These are phyloP conservation scores for Timandra comae DNA, from an alignment of 2,888 invertebrate genomes.

Conservation along the genomic window DNA sequence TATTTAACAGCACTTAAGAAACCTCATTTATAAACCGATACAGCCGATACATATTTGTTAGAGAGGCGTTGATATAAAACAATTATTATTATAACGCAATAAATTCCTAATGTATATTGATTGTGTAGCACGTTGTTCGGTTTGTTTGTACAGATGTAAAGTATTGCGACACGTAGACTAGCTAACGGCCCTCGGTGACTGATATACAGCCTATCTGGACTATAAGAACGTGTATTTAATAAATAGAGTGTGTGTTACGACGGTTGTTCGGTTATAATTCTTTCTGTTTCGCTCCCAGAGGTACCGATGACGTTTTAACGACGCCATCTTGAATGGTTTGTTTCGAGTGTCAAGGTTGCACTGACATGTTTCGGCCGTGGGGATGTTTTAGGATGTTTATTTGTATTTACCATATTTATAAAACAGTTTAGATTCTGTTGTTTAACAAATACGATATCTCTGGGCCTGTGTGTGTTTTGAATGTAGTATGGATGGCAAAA, in stretches of 20 bases:
- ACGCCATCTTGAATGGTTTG: conserved; percentile 27
- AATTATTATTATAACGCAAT: conserved; percentile 7
- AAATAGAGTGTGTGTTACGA: conserved; percentile 50
- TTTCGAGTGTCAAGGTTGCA: conserved; percentile 9
- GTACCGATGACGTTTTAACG: conserved; percentile 37
- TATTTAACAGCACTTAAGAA: no score
- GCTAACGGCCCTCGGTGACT: conserved; percentile 38
- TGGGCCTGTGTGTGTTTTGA: no score
- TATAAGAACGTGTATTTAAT: conserved; percentile 51
- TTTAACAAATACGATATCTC: no score
- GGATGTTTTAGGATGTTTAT: no score
- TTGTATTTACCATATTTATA: no score
- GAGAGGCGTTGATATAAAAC: no score
- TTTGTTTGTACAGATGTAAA: conserved; percentile 54
- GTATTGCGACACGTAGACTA: conserved; percentile 27
- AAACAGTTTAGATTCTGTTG: no score
- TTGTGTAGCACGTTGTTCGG: conserved; percentile 31
- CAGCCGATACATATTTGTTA: no score
- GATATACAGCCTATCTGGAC: conserved; percentile 53
- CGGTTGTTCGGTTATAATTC: conserved; percentile 47
- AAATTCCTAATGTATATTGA: conserved; percentile 6
- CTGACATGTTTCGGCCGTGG: no score
- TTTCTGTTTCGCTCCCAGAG: no score
- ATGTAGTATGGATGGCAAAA: no score
- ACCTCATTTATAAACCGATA: no score